Conservation (phyloP, 2,797 vertebrate species). For the Clarias fuscus region DNA sequence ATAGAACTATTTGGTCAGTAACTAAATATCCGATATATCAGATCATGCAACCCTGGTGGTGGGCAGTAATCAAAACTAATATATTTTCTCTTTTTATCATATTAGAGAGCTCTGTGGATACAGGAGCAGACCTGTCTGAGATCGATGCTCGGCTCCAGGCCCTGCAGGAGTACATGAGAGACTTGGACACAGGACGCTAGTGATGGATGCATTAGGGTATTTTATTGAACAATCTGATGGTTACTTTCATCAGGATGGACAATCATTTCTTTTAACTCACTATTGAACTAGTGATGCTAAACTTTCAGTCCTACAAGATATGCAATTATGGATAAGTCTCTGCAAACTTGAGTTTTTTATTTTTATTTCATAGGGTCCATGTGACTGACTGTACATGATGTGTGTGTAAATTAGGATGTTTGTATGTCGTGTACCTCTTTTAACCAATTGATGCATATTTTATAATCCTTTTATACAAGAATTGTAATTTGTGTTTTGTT, state of each 20-base stretch:
- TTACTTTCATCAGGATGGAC: conserved; percentile 28
- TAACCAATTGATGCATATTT: conserved; percentile 3
- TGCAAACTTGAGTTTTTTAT: not conserved
- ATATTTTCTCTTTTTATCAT: not conserved
- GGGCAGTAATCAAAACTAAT: not conserved
- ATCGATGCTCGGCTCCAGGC: conserved; percentile 88
- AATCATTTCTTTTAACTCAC: conserved; percentile 27
- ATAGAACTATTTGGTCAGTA: no score
- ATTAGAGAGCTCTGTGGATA: conserved; percentile 78
- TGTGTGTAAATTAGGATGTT: conserved; percentile 31
- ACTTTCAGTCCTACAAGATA: not conserved
- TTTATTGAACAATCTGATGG: conserved; percentile 37
- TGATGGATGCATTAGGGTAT: not conserved
- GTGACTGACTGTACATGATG: conserved; percentile 10
- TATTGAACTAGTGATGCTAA: conserved; percentile 27
- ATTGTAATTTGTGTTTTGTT: not conserved
- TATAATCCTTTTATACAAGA: conserved; percentile 30
- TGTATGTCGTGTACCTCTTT: conserved; percentile 22
- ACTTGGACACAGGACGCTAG: conserved; percentile 81
- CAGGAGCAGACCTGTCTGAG: conserved; percentile 82
- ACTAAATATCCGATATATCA: no score
- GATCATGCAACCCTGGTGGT: no score
- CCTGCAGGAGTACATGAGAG: conserved; percentile 90
- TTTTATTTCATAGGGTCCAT: not conserved
- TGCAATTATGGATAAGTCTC: not conserved